phyloP scores from a whole-genome alignment of 2,888 invertebrate genomes.

The Polylopha cassiicola region DNA sequence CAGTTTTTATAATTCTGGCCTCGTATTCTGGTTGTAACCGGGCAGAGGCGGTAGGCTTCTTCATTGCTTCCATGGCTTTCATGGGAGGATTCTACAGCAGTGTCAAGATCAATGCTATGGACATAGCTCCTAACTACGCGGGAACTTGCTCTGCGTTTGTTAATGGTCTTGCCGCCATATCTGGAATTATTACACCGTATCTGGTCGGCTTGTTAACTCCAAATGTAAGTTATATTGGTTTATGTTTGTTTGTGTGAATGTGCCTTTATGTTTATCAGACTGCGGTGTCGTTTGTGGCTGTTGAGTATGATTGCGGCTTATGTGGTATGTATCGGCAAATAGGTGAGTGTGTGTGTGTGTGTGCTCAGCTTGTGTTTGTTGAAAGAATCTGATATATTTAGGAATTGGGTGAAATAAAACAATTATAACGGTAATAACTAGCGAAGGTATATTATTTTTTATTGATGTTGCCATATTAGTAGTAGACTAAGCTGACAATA shows the following conservation, averaged over 20 bases:
- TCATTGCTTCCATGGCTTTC: conserved; percentile 79
- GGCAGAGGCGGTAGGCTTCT: conserved; percentile 66
- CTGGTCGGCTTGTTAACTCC: conserved; percentile 78
- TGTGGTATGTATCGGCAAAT: too few species aligned
- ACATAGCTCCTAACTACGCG: conserved; percentile 80
- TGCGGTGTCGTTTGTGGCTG: too few species aligned
- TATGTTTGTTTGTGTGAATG: conserved; percentile 1
- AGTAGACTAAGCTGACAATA: too few species aligned
- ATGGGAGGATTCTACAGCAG: conserved; percentile 84
- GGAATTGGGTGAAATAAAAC: too few species aligned
- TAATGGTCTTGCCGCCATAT: conserved; percentile 79
- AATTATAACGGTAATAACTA: too few species aligned
- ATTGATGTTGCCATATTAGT: too few species aligned
- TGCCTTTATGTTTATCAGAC: too few species aligned
- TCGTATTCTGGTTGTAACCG: conserved; percentile 80
- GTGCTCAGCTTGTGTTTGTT: too few species aligned
- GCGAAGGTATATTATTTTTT: too few species aligned
- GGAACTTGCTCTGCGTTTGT: conserved; percentile 80
- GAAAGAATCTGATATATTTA: too few species aligned
- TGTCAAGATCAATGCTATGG: conserved; percentile 81
- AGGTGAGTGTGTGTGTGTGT: too few species aligned
- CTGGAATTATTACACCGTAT: conserved; percentile 79
- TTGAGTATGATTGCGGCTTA: too few species aligned
- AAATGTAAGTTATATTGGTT: conserved; percentile 63
- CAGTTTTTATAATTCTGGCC: conserved; percentile 78